These are phyloP conservation scores for Ptychochromis oligacanthus DNA, from an alignment of 2,113 vertebrate genomes.

Conservation along the genomic window DNA sequence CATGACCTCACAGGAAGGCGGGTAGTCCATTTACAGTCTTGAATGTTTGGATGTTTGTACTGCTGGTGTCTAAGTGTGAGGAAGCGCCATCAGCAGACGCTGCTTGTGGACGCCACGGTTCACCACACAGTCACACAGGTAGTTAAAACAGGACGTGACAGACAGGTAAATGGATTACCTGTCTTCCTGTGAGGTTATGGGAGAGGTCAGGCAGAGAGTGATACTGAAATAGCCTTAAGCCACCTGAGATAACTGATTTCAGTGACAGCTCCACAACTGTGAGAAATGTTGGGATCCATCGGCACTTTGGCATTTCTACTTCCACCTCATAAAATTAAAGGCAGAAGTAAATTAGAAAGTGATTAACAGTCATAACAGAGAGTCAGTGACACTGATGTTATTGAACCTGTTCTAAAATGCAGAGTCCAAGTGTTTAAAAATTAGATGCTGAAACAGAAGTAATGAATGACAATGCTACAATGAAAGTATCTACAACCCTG, in stretches of 20 bases:
- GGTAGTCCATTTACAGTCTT: constrained; percentile 16
- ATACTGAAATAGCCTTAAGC: constrained; percentile 4
- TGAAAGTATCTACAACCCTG: not conserved
- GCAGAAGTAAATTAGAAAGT: no score
- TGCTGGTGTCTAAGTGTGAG: not conserved
- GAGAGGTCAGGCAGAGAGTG: constrained; percentile 4
- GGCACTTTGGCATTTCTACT: not conserved
- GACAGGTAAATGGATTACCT: constrained; percentile 14
- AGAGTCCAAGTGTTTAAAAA: no score
- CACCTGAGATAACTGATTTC: not conserved
- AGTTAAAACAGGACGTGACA: not conserved
- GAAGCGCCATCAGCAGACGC: not conserved
- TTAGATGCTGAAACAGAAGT: no score
- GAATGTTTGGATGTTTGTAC: constrained; percentile 12
- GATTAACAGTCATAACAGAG: not conserved
- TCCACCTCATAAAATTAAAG: not conserved
- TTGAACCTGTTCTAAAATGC: not conserved
- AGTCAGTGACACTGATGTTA: not conserved
- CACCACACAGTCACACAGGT: not conserved
- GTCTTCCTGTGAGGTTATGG: constrained; percentile 24
- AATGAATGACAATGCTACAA: no score
- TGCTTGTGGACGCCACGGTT: not conserved
- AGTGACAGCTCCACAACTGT: not conserved
- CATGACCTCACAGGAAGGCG: not conserved
- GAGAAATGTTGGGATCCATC: constrained; percentile 1